Evolutionary conservation across 1,140 invertebrate genomes (phyloP).

Genomic region (Eueides isabella): DNA sequence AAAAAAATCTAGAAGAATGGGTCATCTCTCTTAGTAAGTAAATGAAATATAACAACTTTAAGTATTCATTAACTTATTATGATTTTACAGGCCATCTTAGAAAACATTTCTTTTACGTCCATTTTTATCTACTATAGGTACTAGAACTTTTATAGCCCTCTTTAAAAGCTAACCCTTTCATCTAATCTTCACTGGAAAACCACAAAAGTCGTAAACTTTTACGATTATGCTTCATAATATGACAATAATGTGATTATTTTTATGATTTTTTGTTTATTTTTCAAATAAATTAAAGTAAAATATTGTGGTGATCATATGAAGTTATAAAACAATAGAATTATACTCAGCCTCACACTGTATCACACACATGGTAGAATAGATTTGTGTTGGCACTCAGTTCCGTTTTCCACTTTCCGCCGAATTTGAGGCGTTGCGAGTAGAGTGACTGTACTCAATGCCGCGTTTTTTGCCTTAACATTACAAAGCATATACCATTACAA

Average conservation of each 20-base stretch:
- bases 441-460: too few species aligned
- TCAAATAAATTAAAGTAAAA: not conserved
- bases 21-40: too few species aligned
- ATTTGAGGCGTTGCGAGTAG: too few species aligned
- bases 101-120: slow-evolving; percentile 42
- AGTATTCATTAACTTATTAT: slow-evolving; percentile 23
- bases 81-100: slow-evolving; percentile 42
- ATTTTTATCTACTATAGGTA: slow-evolving; percentile 40
- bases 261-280: not conserved
- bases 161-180: slow-evolving; percentile 19
- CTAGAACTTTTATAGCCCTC: slow-evolving; percentile 18
- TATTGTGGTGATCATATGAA: too few species aligned
- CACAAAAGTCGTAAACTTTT: slow-evolving; percentile 24
- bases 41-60: not conserved
- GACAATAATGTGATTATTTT: slow-evolving; percentile 8
- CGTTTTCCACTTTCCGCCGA: too few species aligned
- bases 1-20: too few species aligned
- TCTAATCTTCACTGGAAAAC: slow-evolving; percentile 24
- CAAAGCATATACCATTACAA: too few species aligned
- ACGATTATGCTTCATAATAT: slow-evolving; percentile 18
- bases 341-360: too few species aligned
- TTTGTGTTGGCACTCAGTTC: too few species aligned
- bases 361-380: too few species aligned
- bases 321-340: too few species aligned
- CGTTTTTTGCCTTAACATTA: too few species aligned